phyloP scores from a whole-genome alignment of 2,797 vertebrate species.

The Alfaro cultratus region DNA sequence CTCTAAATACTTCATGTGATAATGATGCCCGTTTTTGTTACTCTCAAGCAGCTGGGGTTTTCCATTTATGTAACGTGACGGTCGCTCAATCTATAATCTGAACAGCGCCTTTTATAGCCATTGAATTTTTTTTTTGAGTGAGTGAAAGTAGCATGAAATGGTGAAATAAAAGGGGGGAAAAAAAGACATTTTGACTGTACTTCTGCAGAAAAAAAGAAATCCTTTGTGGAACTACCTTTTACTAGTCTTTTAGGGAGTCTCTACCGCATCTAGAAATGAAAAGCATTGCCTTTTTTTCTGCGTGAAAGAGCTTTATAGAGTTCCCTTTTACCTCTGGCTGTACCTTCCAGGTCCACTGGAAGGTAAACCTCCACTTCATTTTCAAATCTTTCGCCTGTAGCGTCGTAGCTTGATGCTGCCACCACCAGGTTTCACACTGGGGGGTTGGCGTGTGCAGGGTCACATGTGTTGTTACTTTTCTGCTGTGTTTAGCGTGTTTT shows the following conservation, averaged over 20 bases:
- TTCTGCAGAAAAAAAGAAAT: neutral
- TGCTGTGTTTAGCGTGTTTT: neutral
- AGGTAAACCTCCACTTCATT: neutral
- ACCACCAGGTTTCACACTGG: neutral
- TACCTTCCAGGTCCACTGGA: neutral
- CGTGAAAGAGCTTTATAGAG: neutral
- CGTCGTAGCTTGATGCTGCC: neutral
- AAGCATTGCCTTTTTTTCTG: neutral
- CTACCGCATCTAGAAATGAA: neutral
- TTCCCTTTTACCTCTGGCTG: neutral
- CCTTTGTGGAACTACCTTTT: neutral
- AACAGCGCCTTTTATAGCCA: neutral
- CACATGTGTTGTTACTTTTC: neutral
- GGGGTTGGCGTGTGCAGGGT: neutral
- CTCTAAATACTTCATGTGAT: conserved; percentile 23
- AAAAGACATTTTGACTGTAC: neutral
- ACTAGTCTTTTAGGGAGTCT: neutral
- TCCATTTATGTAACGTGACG: neutral
- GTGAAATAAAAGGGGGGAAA: neutral
- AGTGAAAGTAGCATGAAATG: neutral
- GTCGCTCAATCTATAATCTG: neutral
- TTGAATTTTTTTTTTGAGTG: neutral
- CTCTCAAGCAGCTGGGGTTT: neutral
- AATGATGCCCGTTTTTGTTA: neutral
- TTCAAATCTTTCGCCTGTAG: neutral